Conservation (phyloP, 2,797 vertebrate species). For the Myotis daubentonii region DNA sequence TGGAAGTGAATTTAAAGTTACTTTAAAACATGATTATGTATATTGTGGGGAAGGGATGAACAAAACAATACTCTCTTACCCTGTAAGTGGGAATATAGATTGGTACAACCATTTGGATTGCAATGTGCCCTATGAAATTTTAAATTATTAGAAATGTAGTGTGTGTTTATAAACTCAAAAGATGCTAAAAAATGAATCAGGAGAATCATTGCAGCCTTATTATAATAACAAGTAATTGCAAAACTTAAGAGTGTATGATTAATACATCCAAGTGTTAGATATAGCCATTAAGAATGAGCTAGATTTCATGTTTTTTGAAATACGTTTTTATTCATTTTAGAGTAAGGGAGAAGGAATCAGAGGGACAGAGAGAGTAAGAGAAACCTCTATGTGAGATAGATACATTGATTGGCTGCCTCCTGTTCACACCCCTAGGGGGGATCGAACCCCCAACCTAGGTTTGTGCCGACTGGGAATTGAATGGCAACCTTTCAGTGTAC, state of each 20-base stretch:
- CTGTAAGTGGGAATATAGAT: background rate
- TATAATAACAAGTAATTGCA: background rate
- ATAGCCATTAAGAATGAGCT: background rate
- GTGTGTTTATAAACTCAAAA: background rate
- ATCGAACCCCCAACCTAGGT: too few relatives aligned
- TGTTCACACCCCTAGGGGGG: too few relatives aligned
- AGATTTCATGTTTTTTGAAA: background rate
- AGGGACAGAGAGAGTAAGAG: too few relatives aligned
- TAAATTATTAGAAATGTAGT: slow-evolving; percentile 21
- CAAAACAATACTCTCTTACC: background rate
- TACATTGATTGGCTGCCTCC: too few relatives aligned
- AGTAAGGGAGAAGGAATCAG: too few relatives aligned
- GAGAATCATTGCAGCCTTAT: background rate
- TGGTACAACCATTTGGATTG: background rate
- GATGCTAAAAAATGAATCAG: slow-evolving; percentile 2
- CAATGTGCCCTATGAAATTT: background rate
- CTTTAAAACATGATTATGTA: background rate
- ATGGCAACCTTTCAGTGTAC: too few relatives aligned
- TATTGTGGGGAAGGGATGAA: background rate
- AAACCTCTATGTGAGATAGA: too few relatives aligned
- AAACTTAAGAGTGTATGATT: background rate
- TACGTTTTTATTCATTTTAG: too few relatives aligned
- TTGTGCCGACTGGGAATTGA: too few relatives aligned
- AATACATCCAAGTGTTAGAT: background rate
- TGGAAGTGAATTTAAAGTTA: slow-evolving; percentile 22